These are phyloP conservation scores for Mystacornis crossleyi DNA, from an alignment of 2,113 vertebrate genomes.

Conservation along the genomic window DNA sequence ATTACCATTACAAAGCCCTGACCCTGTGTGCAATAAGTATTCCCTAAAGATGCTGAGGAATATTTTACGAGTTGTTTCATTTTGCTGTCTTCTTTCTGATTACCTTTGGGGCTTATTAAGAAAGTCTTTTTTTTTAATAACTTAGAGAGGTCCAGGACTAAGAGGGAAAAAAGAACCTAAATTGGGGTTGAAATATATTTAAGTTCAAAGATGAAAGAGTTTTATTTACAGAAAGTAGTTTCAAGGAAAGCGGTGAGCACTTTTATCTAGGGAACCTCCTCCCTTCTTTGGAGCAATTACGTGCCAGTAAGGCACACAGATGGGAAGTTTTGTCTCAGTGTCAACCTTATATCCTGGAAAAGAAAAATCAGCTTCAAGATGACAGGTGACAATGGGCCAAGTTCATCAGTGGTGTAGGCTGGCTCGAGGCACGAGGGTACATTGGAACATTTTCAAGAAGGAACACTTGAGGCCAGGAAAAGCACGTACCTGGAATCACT, in stretches of 20 bases:
- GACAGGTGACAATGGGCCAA: conserved; percentile 20
- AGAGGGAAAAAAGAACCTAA: conserved; percentile 63
- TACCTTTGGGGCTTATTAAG: conserved; percentile 85
- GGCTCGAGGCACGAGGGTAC: background rate
- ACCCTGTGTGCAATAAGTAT: conserved; percentile 79
- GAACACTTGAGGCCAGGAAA: background rate
- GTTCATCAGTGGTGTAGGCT: background rate
- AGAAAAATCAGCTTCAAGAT: conserved; percentile 30
- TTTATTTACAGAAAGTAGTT: conserved; percentile 69
- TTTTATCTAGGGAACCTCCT: conserved; percentile 64
- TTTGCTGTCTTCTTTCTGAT: conserved; percentile 77
- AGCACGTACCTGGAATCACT: background rate
- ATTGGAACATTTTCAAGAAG: background rate
- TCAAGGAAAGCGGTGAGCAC: conserved; percentile 63
- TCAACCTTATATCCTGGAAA: background rate
- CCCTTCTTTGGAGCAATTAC: conserved; percentile 47
- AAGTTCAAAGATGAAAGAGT: conserved; percentile 78
- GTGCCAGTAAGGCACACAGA: conserved; percentile 13
- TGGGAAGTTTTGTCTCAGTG: conserved; percentile 38
- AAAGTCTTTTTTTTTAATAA: conserved; percentile 45
- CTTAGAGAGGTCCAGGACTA: conserved; percentile 46
- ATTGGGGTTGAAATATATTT: conserved; percentile 69
- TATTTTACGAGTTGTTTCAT: conserved; percentile 82
- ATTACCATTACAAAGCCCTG: conserved; percentile 88
- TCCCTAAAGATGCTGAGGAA: conserved; percentile 75